Percentiles rank a stretch among this genome's conserved stretches.
Conservation (phyloP, 2,888 invertebrate species). For the Siphlonurus alternatus region DNA sequence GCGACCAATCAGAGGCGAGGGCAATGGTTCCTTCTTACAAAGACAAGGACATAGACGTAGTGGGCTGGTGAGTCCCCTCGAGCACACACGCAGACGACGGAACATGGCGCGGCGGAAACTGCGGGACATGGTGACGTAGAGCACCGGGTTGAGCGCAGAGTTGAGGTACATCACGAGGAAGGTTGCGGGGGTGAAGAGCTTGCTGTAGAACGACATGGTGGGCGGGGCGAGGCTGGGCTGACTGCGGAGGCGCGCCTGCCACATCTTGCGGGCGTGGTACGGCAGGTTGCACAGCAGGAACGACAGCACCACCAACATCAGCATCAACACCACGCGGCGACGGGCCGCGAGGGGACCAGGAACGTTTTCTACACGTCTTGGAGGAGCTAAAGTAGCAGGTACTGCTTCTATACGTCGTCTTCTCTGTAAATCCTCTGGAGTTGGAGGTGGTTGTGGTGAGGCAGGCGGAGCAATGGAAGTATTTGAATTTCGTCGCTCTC, state of each 20-base stretch:
- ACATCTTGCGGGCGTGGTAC: slow-evolving; percentile 73
- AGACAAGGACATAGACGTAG: background rate
- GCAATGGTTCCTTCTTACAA: background rate
- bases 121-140: slow-evolving; percentile 73
- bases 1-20: background rate
- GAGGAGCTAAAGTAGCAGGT: background rate
- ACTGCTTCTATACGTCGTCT: too few relatives aligned
- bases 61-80: background rate
- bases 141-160: slow-evolving; percentile 75
- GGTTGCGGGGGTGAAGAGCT: slow-evolving; percentile 65
- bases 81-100: background rate
- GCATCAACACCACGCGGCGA: slow-evolving; percentile 49
- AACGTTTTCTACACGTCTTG: background rate
- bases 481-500: background rate
- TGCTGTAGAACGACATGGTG: slow-evolving; percentile 28
- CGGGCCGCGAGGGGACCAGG: slow-evolving; percentile 36
- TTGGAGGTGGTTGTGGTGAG: too few relatives aligned
- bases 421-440: too few relatives aligned
- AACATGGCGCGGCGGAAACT: slow-evolving; percentile 69
- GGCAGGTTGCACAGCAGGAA: slow-evolving; percentile 83
- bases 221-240: background rate
- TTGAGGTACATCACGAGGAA: slow-evolving; percentile 79
- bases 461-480: background rate
- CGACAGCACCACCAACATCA: slow-evolving; percentile 72
- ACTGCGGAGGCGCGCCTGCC: slow-evolving; percentile 52